Conservation (phyloP, 1,140 invertebrate genomes). For the Diabrotica undecimpunctata region DNA sequence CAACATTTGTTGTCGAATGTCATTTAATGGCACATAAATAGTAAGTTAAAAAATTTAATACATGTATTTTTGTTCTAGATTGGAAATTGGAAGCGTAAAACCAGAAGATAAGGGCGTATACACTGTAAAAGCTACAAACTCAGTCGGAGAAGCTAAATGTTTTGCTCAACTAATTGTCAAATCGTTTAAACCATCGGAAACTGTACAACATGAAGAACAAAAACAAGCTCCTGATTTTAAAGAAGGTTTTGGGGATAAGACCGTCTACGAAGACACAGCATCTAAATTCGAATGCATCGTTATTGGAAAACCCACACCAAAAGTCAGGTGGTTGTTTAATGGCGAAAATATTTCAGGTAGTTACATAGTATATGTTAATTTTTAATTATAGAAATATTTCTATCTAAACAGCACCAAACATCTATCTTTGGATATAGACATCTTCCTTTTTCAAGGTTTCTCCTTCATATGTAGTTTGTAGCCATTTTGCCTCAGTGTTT, state of each 20-base stretch:
- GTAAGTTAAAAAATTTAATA: too few relatives aligned
- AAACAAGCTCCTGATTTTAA: slow-evolving; percentile 63
- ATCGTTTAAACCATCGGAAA: slow-evolving; percentile 49
- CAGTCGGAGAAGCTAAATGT: slow-evolving; percentile 73
- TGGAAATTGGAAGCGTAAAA: slow-evolving; percentile 57
- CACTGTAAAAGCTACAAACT: slow-evolving; percentile 69
- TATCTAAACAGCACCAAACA: too few relatives aligned
- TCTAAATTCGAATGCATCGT: slow-evolving; percentile 71
- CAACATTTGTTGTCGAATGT: too few relatives aligned
- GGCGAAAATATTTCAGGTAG: slow-evolving; percentile 57
- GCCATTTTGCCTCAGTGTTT: too few relatives aligned
- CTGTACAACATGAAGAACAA: slow-evolving; percentile 54
- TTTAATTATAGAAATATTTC: not conserved
- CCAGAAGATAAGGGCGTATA: slow-evolving; percentile 72
- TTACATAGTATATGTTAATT: not conserved
- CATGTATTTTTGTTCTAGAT: not conserved
- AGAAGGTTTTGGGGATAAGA: slow-evolving; percentile 60
- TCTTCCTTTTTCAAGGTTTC: too few relatives aligned
- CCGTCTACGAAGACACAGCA: slow-evolving; percentile 51
- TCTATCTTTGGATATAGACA: too few relatives aligned
- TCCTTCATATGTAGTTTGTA: too few relatives aligned
- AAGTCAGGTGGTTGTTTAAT: slow-evolving; percentile 73
- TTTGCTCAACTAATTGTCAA: slow-evolving; percentile 75
- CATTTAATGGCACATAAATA: too few relatives aligned
- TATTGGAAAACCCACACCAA: slow-evolving; percentile 67